Percentiles rank a stretch among this genome's conserved stretches.
These are phyloP conservation scores for Crossoptilon crossoptilon DNA, from an alignment of 2,797 vertebrate genomes.

Conservation along the genomic window DNA sequence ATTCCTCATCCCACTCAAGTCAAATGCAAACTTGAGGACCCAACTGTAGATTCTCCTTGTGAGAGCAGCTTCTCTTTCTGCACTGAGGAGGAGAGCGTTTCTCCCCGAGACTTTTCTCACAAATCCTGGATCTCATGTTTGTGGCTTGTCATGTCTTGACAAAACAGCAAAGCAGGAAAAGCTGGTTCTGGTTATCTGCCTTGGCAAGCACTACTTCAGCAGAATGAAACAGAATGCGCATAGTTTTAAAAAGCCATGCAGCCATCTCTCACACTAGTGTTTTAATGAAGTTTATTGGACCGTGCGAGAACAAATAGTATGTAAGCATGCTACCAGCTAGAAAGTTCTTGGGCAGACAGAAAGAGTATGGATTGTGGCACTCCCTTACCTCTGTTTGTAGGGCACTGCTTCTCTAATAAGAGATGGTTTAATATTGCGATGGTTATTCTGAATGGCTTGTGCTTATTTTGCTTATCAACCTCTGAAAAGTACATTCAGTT, in stretches of 20 bases:
- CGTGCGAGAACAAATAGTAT: neutral
- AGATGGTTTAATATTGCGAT: neutral
- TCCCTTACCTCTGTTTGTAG: neutral
- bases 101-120: neutral
- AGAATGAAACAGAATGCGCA: neutral
- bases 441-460: neutral
- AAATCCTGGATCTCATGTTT: neutral
- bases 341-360: neutral
- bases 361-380: neutral
- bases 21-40: neutral
- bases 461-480: neutral
- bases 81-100: neutral
- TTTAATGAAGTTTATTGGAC: neutral
- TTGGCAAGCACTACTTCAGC: constrained; percentile 21
- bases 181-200: constrained; percentile 40
- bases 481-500: neutral
- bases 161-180: constrained; percentile 66
- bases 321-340: neutral
- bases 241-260: constrained; percentile 4
- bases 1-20: constrained; percentile 43
- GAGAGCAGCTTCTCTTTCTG: neutral
- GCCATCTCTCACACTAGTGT: neutral
- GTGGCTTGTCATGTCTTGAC: constrained; percentile 39
- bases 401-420: neutral
- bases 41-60: neutral